Evolutionary conservation across 2,797 vertebrate genomes (phyloP).

Genomic region (Chrysolophus pictus): DNA sequence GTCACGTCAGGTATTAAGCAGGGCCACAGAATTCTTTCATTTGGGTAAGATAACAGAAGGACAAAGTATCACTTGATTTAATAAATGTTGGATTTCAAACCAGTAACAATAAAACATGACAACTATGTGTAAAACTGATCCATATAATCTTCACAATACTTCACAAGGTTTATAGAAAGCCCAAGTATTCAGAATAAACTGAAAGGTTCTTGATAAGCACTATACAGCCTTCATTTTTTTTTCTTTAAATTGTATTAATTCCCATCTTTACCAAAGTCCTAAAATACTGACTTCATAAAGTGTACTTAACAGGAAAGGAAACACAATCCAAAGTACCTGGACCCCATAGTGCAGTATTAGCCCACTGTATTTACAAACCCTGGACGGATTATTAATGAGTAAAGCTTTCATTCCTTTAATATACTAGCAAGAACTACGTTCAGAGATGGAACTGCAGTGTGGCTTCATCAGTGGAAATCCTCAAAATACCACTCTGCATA

Average conservation of each 20-base stretch:
- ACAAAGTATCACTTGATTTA: background rate
- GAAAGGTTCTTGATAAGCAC: background rate
- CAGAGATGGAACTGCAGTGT: background rate
- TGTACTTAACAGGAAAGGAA: background rate
- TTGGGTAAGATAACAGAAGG: background rate
- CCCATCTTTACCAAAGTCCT: background rate
- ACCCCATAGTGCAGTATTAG: background rate
- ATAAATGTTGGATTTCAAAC: background rate
- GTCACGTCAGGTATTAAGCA: background rate
- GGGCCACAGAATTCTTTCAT: background rate
- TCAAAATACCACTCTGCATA: background rate
- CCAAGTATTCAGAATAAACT: background rate
- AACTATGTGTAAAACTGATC: background rate
- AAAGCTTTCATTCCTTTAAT: background rate
- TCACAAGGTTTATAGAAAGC: background rate
- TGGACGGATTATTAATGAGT: background rate
- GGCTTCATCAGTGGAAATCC: background rate
- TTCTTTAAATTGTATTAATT: background rate
- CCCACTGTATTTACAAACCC: background rate
- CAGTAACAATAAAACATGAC: background rate
- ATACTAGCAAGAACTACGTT: background rate
- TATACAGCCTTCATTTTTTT: background rate
- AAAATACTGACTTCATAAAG: background rate
- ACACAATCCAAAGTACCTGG: background rate
- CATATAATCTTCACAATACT: background rate